phyloP scores from a whole-genome alignment of 2,888 invertebrate species.

The Drosophila phalerata region DNA sequence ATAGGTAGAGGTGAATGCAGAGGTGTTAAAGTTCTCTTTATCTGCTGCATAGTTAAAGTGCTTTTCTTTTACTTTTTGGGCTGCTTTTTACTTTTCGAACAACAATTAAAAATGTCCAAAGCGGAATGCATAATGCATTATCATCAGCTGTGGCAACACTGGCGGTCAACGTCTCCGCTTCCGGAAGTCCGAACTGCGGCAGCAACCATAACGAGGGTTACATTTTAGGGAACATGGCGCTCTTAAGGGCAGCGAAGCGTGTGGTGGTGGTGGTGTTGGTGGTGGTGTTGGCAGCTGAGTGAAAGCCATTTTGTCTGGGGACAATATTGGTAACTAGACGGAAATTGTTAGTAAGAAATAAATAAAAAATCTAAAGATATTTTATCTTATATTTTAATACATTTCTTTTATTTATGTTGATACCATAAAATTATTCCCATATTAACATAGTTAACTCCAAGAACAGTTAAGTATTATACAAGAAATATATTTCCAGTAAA shows the following conservation, averaged over 20 bases:
- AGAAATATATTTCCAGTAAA: too few relatives aligned
- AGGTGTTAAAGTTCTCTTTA: constrained; percentile 43
- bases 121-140: constrained; percentile 73
- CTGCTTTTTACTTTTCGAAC: constrained; percentile 39
- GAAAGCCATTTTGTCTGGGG: constrained; percentile 50
- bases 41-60: constrained; percentile 43
- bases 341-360: constrained; percentile 4
- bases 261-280: constrained; percentile 19
- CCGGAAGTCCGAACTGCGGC: constrained; percentile 55
- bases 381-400: neutral
- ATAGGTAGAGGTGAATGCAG: constrained; percentile 64
- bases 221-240: constrained; percentile 47
- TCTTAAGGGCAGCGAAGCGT: constrained; percentile 50
- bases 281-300: constrained; percentile 26
- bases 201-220: constrained; percentile 34
- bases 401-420: too few relatives aligned
- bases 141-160: constrained; percentile 62
- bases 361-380: neutral
- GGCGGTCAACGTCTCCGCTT: constrained; percentile 53
- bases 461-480: too few relatives aligned
- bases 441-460: too few relatives aligned
- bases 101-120: constrained; percentile 64
- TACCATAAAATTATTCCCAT: too few relatives aligned
- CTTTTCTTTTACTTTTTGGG: constrained; percentile 34
- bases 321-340: constrained; percentile 23